Conservation (phyloP, 2,113 vertebrate species). For the Aphyosemion australe region DNA sequence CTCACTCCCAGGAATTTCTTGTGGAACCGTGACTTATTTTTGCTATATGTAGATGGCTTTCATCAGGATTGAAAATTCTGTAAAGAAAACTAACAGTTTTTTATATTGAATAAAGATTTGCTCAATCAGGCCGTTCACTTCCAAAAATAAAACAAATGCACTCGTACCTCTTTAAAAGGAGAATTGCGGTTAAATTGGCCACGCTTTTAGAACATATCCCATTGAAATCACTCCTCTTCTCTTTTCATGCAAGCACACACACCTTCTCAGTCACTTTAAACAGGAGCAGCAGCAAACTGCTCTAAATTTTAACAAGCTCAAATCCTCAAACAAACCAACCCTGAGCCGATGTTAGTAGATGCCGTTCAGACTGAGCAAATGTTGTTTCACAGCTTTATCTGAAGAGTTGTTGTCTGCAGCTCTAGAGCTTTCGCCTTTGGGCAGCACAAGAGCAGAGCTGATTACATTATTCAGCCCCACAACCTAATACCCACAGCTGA, state of each 20-base stretch:
- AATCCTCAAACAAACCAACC: constrained; percentile 31
- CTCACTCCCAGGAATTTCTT: too few relatives aligned
- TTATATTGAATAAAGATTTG: too few relatives aligned
- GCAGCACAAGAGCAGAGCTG: constrained; percentile 5
- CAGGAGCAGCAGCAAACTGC: constrained; percentile 18
- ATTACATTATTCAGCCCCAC: constrained; percentile 42
- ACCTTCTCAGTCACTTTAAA: constrained; percentile 8
- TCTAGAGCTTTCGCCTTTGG: constrained; percentile 16
- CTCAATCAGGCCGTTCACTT: too few relatives aligned
- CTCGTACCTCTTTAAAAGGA: too few relatives aligned
- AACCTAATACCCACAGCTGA: constrained; percentile 46
- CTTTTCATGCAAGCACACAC: neutral
- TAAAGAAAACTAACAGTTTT: too few relatives aligned
- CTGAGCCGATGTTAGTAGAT: constrained; percentile 33
- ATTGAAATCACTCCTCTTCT: too few relatives aligned
- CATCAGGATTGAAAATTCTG: too few relatives aligned
- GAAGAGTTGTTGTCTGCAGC: constrained; percentile 17
- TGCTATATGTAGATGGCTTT: too few relatives aligned
- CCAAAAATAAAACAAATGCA: too few relatives aligned
- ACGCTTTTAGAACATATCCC: too few relatives aligned
- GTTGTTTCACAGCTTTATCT: constrained; percentile 38
- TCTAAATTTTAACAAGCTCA: constrained; percentile 48
- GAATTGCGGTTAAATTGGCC: too few relatives aligned
- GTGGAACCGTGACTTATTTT: too few relatives aligned
- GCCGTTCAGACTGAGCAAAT: constrained; percentile 29